These are phyloP conservation scores for Tetragonula clypearis DNA, from an alignment of 1,140 invertebrate genomes.

Conservation along the genomic window DNA sequence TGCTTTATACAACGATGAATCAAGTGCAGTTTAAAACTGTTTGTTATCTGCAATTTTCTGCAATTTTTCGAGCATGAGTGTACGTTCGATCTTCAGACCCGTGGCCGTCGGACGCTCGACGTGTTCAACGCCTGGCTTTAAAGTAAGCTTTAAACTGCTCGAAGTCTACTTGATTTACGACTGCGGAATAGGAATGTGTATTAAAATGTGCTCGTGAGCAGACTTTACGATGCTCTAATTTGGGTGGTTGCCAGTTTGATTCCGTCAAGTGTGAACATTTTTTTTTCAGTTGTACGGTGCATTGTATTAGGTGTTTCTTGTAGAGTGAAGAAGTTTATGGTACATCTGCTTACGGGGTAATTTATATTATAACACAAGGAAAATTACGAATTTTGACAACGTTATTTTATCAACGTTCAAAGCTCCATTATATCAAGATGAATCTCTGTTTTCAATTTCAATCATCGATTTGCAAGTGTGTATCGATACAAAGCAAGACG, in stretches of 20 bases:
- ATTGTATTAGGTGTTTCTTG: neutral
- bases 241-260: neutral
- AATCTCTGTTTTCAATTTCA: neutral
- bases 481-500: neutral
- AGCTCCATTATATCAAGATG: neutral
- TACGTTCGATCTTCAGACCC: neutral
- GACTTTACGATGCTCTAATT: neutral
- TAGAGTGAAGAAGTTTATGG: neutral
- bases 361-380: neutral
- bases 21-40: too few species aligned
- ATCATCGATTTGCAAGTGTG: neutral
- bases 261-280: neutral
- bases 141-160: neutral
- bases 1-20: too few species aligned
- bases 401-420: too few species aligned
- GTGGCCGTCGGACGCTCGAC: constrained; percentile 47
- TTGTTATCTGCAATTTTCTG: too few species aligned
- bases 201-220: neutral
- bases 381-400: neutral
- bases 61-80: neutral
- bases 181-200: neutral
- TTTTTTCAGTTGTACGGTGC: neutral
- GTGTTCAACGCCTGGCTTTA: constrained; percentile 1
- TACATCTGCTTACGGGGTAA: too few species aligned
- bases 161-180: neutral